phyloP scores from a whole-genome alignment of 2,113 vertebrate species.

The Oryzias melastigma region DNA sequence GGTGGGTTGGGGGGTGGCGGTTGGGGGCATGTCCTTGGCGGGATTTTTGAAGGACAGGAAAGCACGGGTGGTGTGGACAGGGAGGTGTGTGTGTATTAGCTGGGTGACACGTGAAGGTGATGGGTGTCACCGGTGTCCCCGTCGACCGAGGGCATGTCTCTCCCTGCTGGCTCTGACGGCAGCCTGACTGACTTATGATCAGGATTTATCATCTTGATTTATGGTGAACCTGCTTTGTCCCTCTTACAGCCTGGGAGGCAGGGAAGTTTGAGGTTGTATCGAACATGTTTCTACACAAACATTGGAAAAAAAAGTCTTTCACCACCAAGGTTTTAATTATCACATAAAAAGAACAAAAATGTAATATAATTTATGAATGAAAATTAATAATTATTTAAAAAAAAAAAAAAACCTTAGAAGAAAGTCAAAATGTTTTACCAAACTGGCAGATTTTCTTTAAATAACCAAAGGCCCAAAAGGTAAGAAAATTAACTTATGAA shows the following conservation, averaged over 20 bases:
- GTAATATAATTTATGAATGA: too few species aligned
- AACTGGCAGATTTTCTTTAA: too few species aligned
- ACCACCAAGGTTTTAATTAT: too few species aligned
- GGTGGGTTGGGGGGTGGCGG: neutral
- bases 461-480: too few species aligned
- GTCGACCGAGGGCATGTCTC: constrained; percentile 59
- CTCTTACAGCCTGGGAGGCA: constrained; percentile 27
- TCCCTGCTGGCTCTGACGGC: constrained; percentile 59
- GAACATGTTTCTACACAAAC: neutral
- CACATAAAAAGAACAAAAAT: too few species aligned
- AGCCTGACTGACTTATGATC: constrained; percentile 72
- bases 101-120: constrained; percentile 70
- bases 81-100: constrained; percentile 47
- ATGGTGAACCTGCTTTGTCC: constrained; percentile 55
- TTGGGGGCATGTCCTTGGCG: constrained; percentile 52
- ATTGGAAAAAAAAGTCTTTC: too few species aligned
- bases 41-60: constrained; percentile 60
- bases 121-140: constrained; percentile 62
- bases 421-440: too few species aligned
- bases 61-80: constrained; percentile 31
- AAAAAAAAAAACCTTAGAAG: too few species aligned
- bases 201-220: constrained; percentile 72
- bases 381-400: too few species aligned
- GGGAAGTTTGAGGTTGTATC: constrained; percentile 2
- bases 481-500: too few species aligned